phyloP scores from a whole-genome alignment of 30 jellyfish, hydroid and myxozoan species.

The Aurelia aurita region DNA sequence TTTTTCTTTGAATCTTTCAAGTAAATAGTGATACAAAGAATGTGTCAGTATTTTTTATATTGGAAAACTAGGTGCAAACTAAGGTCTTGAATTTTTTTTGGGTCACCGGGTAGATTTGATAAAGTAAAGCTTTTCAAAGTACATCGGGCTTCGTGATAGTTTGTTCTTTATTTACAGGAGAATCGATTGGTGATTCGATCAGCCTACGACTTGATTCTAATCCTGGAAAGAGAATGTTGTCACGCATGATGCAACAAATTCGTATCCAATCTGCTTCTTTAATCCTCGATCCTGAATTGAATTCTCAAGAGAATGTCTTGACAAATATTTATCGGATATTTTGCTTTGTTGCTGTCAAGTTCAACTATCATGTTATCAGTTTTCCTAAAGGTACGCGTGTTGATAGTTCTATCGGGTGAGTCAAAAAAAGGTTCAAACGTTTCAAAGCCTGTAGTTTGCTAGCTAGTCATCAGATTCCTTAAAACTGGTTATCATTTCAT shows the following conservation, averaged over 20 bases:
- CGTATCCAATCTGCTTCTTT: slow-evolving; percentile 55
- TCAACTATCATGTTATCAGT: slow-evolving; percentile 29
- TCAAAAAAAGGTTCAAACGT: background rate
- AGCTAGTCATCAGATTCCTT: no score
- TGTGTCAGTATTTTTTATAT: no score
- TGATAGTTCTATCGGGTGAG: background rate
- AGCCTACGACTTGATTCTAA: slow-evolving; percentile 44
- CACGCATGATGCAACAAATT: slow-evolving; percentile 66
- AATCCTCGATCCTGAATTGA: slow-evolving; percentile 65
- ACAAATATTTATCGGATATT: slow-evolving; percentile 70
- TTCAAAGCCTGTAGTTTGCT: background rate
- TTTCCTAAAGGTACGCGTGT: slow-evolving; percentile 29
- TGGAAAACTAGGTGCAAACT: no score
- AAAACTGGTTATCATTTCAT: no score
- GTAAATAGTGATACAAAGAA: no score
- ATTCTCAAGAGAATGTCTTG: slow-evolving; percentile 42
- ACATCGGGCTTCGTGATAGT: no score
- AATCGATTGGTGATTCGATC: slow-evolving; percentile 69
- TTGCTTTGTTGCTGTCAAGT: slow-evolving; percentile 62
- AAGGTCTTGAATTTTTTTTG: no score
- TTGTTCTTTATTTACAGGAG: slow-evolving; percentile 53
- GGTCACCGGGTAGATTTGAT: no score
- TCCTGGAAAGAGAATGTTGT: slow-evolving; percentile 73
- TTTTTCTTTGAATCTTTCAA: no score
- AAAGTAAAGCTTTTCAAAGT: no score